Evolutionary conservation across 2,797 vertebrate genomes (phyloP).

Genomic region (Microhierax caerulescens): DNA sequence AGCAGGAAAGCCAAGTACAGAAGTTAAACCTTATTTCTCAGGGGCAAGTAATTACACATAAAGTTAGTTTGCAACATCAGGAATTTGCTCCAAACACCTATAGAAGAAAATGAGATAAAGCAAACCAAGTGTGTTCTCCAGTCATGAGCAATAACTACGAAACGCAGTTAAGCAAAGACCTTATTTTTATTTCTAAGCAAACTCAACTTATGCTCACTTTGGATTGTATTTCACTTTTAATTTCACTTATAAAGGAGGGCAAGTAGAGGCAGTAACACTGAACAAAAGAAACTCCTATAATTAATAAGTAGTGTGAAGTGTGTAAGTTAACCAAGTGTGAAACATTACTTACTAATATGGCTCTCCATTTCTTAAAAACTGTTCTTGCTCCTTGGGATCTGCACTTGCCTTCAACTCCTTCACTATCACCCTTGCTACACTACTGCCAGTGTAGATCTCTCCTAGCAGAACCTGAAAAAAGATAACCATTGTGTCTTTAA

Average conservation of each 20-base stretch:
- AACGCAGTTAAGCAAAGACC: neutral
- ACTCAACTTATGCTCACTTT: neutral
- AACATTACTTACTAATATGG: conserved; percentile 87
- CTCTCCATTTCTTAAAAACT: conserved; percentile 92
- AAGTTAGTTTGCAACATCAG: neutral
- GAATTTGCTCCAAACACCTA: neutral
- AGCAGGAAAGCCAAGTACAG: neutral
- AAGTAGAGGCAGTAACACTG: neutral
- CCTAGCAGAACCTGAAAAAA: conserved; percentile 89
- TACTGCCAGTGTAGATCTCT: conserved; percentile 90
- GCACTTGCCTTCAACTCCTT: conserved; percentile 94
- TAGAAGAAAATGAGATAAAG: neutral
- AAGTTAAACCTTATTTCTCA: neutral
- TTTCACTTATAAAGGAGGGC: neutral
- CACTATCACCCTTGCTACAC: conserved; percentile 88
- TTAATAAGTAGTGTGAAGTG: neutral
- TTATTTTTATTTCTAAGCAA: neutral
- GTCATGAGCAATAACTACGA: neutral
- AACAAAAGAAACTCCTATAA: neutral
- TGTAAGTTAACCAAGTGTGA: neutral
- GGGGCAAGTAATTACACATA: neutral
- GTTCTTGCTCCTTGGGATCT: conserved; percentile 89
- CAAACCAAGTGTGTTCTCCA: neutral
- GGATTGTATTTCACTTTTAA: neutral
- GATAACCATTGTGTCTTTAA: neutral